These are phyloP conservation scores for Yponomeuta malinellus DNA, from an alignment of 2,888 invertebrate genomes.

Conservation along the genomic window DNA sequence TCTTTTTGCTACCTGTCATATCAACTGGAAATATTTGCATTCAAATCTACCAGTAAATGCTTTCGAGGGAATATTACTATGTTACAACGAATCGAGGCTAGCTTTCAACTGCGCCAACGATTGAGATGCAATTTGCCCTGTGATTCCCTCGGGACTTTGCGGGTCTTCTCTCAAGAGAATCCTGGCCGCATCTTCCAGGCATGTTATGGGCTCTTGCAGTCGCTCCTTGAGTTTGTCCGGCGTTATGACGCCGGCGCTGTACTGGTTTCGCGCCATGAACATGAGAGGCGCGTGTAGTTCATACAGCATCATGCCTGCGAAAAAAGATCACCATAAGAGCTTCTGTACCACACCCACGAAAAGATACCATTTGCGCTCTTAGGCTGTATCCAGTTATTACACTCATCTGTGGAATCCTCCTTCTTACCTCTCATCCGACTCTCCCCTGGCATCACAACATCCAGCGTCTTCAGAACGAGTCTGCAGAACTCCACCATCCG, in stretches of 20 bases:
- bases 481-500: conserved; percentile 85
- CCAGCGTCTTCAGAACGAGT: conserved; percentile 79
- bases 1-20: too few relatives aligned
- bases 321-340: neutral
- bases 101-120: conserved; percentile 62
- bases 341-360: neutral
- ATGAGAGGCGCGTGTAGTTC: conserved; percentile 88
- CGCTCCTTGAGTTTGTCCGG: conserved; percentile 77
- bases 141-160: conserved; percentile 79
- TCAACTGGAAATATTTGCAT: neutral
- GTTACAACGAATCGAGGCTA: conserved; percentile 51
- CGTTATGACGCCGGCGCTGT: conserved; percentile 74
- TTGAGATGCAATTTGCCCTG: conserved; percentile 75
- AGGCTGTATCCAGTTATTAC: neutral
- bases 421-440: conserved; percentile 82
- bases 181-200: conserved; percentile 78
- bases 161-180: conserved; percentile 82
- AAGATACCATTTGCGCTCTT: too few relatives aligned
- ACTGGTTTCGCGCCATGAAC: conserved; percentile 80
- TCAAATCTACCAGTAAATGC: neutral
- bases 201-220: conserved; percentile 78
- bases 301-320: conserved; percentile 82
- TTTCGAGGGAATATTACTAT: neutral
- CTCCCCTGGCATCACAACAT: conserved; percentile 85
- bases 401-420: neutral